Evolutionary conservation across 2,888 invertebrate species (phyloP), one percentile per base, ranked within the genome.

Genomic region (Fragum fragum): DNA sequence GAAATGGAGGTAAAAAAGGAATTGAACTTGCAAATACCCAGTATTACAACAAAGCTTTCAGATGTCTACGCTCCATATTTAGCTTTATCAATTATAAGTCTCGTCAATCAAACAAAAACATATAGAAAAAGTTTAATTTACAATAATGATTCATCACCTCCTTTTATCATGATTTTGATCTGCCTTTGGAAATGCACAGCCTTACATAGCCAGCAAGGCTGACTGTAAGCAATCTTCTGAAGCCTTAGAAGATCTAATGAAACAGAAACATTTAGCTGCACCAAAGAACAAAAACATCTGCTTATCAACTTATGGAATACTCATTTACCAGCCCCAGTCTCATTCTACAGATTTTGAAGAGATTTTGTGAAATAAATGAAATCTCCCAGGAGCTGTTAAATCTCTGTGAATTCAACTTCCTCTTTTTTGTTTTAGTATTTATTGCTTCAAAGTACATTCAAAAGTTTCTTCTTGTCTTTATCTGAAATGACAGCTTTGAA

Each of bases 361-460:
- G 47, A 47, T 47, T 47, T 47, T 47, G 18, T 47, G 47, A 47
- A 47, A 47, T 47, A 47, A 47, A 47, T 47, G 16, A 47, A 47
- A 9, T n/a, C 47, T 47, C 47, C 47, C 18, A 47, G 47, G 47
- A 47, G n/a, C 14, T 14, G 47, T 9, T 47, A 47, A 36, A 47
- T 47, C 47, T 47, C 47, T 47, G 47, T n/a, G 14, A 47, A 18
- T 47, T 47, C 47, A 47, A 47, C 5, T 16, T 47, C 47, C 47
- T 14, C 47, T 47, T 47, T 47, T 47, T 47, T 47, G 47, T 47
- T 47, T 47, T 47, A 2, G 3, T 18, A 47, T 47, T 47, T 47
- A 47, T 47, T 47, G 47, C 16, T 16, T 18, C 47, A 47, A 14
- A 47, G 47, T 9, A 47, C 7, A n/a, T 47, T 14, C 47, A 3